Base-by-base conservation (phyloP, 2,113 vertebrate species). In the Chionomys nivalis region DNA sequence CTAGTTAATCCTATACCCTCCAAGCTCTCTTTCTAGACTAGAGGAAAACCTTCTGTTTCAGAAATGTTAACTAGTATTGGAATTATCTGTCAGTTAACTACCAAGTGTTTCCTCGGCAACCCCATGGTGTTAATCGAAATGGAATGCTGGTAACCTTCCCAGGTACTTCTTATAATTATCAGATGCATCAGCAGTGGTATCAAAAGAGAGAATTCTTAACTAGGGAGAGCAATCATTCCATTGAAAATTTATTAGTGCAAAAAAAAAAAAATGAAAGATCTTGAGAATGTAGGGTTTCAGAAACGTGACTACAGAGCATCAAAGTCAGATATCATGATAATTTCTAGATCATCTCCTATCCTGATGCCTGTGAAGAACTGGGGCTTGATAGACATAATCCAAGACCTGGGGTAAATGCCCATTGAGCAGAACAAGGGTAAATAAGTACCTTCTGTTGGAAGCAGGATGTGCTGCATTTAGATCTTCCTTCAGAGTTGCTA, bases 101-200 rank as follows among this genome's bases (percentile, higher is more conserved):
- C 36, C 26, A 49, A 87, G 52, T 33, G 55, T 78, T 55, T 36
- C 55, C 78, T 75, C 82, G 58, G 26, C 21, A 78, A 87, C 61
- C 19, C 11, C 39, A 26, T 49, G 28, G 52, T 77, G 14, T 87
- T 95, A 55, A 87, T 55, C 81, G 58, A 96, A 95, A 85, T 76
- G 49, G 77, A 91, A 66, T 58, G 88, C 31, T 19, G 42, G 70
- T 17, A 87, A 39, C 33, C 70, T 95, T 49, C 66, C 55, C 31
- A 16, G 24, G 42, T 65, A 39, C 66, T 44, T 85, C 52, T 14
- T 70, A 16, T 86, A 92, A 52, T 26, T 76, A 19, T 89, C 66
- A 91, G 23, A 63, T 76, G 21, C 6, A 87, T 39, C 39, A 33
- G 31, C 44, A 47, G 12, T 75, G 16, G 14, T 55, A 82, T 24